Percentiles rank a stretch among this genome's conserved stretches.
Conservation (phyloP, 2,113 vertebrate species). For the Rissa tridactyla region DNA sequence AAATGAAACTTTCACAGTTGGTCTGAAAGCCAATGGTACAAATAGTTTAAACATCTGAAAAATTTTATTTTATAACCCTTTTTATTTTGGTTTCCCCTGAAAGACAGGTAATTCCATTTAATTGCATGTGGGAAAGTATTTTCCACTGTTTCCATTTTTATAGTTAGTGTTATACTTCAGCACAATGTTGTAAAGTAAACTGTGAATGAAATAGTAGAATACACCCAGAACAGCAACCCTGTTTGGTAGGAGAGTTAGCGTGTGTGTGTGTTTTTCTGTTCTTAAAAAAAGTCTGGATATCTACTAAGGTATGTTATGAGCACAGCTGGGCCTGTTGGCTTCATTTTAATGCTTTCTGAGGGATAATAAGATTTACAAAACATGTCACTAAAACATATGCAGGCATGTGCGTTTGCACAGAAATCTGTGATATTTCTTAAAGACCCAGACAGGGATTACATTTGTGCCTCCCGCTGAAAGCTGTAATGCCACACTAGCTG, state of each 20-base stretch:
- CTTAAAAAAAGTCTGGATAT: constrained; percentile 20
- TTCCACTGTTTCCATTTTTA: constrained; percentile 40
- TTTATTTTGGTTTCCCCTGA: constrained; percentile 44
- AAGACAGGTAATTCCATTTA: constrained; percentile 52
- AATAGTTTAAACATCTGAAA: constrained; percentile 29
- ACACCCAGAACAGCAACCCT: not conserved
- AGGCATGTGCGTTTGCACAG: not conserved
- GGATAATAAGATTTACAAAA: constrained; percentile 55
- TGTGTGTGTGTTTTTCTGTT: not conserved
- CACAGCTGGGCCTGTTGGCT: constrained; percentile 31
- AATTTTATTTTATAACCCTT: not conserved
- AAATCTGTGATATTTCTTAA: constrained; percentile 8
- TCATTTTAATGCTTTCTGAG: constrained; percentile 53
- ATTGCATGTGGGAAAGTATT: constrained; percentile 45
- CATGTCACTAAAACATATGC: constrained; percentile 8
- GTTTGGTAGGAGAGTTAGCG: not conserved
- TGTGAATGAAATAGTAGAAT: constrained; percentile 56
- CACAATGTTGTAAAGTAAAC: constrained; percentile 53
- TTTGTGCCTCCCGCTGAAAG: not conserved
- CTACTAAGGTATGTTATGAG: constrained; percentile 52
- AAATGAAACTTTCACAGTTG: not conserved
- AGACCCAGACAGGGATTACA: not conserved
- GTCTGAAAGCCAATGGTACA: not conserved
- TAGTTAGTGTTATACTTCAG: constrained; percentile 40
- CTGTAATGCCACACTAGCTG: not conserved